Conservation (phyloP, 1,140 invertebrate species). For the Drosophila athabasca region DNA sequence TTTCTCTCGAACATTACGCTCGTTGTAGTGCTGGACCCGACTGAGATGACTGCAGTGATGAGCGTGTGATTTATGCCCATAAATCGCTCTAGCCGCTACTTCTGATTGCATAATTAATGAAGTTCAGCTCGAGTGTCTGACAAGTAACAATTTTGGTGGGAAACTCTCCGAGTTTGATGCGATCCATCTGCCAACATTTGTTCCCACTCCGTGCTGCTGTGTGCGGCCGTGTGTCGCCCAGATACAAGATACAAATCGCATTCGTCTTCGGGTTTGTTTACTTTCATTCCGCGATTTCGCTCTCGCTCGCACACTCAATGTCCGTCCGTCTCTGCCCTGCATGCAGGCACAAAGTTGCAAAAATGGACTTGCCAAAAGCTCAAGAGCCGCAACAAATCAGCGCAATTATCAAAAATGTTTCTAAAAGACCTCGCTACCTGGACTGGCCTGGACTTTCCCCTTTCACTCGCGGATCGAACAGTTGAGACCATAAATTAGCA, state of each 20-base stretch:
- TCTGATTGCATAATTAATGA: constrained; percentile 82
- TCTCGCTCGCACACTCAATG: neutral
- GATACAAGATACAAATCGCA: constrained; percentile 22
- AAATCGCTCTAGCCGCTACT: constrained; percentile 81
- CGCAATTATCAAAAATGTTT: constrained; percentile 72
- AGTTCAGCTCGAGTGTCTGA: constrained; percentile 36
- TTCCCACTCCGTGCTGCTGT: constrained; percentile 5
- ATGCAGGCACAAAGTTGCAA: constrained; percentile 71
- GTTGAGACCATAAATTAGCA: constrained; percentile 71
- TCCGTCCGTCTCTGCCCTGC: constrained; percentile 14
- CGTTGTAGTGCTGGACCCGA: constrained; percentile 35
- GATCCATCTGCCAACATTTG: neutral
- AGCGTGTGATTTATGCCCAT: constrained; percentile 79
- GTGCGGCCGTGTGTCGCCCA: constrained; percentile 14
- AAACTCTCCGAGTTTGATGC: constrained; percentile 29
- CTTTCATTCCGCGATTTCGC: constrained; percentile 45
- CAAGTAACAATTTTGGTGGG: constrained; percentile 65
- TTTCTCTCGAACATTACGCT: constrained; percentile 46
- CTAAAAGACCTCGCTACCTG: constrained; percentile 36
- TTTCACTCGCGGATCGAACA: neutral
- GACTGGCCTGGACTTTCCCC: neutral
- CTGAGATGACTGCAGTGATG: constrained; percentile 28
- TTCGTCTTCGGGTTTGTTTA: constrained; percentile 52
- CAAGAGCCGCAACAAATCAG: constrained; percentile 59
- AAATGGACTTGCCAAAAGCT: constrained; percentile 63